Base-by-base conservation (phyloP, 2,113 vertebrate species). In the Phaethornis superciliosus region DNA sequence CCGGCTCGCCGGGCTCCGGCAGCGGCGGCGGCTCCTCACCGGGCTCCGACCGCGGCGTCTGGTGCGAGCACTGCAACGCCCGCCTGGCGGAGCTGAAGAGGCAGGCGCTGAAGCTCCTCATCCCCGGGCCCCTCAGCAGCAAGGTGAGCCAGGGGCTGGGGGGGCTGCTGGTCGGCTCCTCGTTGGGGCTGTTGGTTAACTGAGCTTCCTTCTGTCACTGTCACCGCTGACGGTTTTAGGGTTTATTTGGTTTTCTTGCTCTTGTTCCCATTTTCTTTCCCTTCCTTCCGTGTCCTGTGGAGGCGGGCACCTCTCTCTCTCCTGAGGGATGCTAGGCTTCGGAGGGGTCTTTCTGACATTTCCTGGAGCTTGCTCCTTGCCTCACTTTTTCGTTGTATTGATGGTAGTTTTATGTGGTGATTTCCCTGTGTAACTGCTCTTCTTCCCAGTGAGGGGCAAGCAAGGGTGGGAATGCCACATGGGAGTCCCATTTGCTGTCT, bases 61-160 rank as follows among this genome's bases (percentile, higher is more conserved):
- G 99, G 99, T 99, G 99, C 96, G 99, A 99, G 95, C 99, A 99
- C 97, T 99, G 99, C 97, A 99, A 97, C 81, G 98, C 98, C 75
- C 98, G 99, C 89, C 98, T 99, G 98, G 98, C 98, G 93, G 99
- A 99, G 98, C 98, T 99, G 80, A 99, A 99, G 97, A 98, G 99
- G 93, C 99, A 99, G 95, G 99, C 99, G 2, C 97, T 99, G 85
- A 98, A 98, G 93, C 98, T 99, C 46, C 98, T 99, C 56, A 98
- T 99, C 91, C 99, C 99, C 7, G 99, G 98, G 88, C 99, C 99
- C 21, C 98, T 98, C 92, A 98, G 98, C 72, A 98, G 98, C 98
- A 99, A 99, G 99, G 99, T 99, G 98, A 95, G 97, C 23, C 13
- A 13, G 20, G 72, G 46, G 56, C 76, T 12, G 35, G 7, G 15